Percentiles rank a stretch among this genome's conserved stretches.
phyloP scores from a whole-genome alignment of 2,113 vertebrate species.

The Oryzias curvinotus region DNA sequence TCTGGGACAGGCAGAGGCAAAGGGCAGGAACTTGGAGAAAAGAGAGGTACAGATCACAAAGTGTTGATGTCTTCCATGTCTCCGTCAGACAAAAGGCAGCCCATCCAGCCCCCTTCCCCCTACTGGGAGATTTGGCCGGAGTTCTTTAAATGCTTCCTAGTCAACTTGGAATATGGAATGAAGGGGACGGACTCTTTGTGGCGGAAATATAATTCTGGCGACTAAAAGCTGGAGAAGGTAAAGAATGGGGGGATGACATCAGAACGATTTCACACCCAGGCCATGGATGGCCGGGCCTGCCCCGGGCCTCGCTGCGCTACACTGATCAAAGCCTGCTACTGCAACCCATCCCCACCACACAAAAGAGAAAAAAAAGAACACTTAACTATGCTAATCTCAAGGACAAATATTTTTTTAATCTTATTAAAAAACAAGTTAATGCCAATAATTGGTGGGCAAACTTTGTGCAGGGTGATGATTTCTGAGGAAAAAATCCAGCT shows the following conservation, averaged over 20 bases:
- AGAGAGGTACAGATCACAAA: slow-evolving; percentile 87
- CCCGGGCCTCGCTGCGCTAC: slow-evolving; percentile 87
- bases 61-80: slow-evolving; percentile 67
- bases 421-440: slow-evolving; percentile 99
- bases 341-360: slow-evolving; percentile 56
- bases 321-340: slow-evolving; percentile 95
- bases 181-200: slow-evolving; percentile 91
- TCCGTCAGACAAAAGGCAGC: slow-evolving; percentile 63
- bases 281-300: slow-evolving; percentile 89
- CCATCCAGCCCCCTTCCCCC: slow-evolving; percentile 77
- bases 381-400: slow-evolving; percentile 99
- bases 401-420: slow-evolving; percentile 99
- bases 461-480: slow-evolving; percentile 79
- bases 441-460: slow-evolving; percentile 90
- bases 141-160: slow-evolving; percentile 90
- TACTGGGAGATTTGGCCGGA: slow-evolving; percentile 84
- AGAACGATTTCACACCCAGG: slow-evolving; percentile 98
- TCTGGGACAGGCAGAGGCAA: slow-evolving; percentile 79
- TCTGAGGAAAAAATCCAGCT: slow-evolving; percentile 64
- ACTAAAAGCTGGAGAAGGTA: slow-evolving; percentile 90
- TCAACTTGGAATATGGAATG: slow-evolving; percentile 96
- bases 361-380: slow-evolving; percentile 82
- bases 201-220: slow-evolving; percentile 98
- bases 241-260: slow-evolving; percentile 95
- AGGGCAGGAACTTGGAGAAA: slow-evolving; percentile 87